Evolutionary conservation across 2,113 vertebrate species (phyloP).

Genomic region (Chaetops frenatus): DNA sequence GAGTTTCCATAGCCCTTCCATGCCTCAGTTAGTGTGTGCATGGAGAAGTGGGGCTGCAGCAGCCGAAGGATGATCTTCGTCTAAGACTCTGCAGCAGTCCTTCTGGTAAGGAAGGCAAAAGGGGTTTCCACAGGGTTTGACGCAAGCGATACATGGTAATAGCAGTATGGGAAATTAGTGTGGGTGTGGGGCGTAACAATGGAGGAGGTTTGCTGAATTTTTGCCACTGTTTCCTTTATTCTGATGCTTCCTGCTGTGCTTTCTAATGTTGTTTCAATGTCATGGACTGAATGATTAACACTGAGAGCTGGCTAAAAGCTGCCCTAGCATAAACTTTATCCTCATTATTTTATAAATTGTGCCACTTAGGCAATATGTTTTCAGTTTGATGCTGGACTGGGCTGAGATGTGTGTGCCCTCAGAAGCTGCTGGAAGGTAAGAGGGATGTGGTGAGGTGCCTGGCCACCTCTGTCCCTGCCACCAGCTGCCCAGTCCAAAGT

Average conservation of each 20-base stretch:
- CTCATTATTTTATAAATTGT: background rate
- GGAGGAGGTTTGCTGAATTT: background rate
- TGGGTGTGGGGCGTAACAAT: background rate
- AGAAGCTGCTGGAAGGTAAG: background rate
- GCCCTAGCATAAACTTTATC: background rate
- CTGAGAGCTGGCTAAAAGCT: background rate
- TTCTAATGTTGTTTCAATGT: background rate
- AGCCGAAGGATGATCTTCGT: background rate
- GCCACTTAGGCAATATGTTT: background rate
- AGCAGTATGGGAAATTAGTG: background rate
- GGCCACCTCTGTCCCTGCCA: background rate
- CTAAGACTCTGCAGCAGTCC: background rate
- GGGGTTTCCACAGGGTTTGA: background rate
- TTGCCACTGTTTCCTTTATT: background rate
- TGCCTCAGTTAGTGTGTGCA: background rate
- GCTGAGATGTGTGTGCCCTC: background rate
- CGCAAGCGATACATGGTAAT: background rate
- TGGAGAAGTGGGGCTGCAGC: background rate
- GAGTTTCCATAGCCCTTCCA: background rate
- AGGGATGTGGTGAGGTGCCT: fast-evolving
- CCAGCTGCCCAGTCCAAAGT: fast-evolving
- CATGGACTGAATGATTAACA: background rate
- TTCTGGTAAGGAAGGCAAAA: background rate
- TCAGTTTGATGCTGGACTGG: fast-evolving
- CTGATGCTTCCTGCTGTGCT: background rate